Evolutionary conservation across 2,888 invertebrate species (phyloP).

Genomic region (Buathra laborator): DNA sequence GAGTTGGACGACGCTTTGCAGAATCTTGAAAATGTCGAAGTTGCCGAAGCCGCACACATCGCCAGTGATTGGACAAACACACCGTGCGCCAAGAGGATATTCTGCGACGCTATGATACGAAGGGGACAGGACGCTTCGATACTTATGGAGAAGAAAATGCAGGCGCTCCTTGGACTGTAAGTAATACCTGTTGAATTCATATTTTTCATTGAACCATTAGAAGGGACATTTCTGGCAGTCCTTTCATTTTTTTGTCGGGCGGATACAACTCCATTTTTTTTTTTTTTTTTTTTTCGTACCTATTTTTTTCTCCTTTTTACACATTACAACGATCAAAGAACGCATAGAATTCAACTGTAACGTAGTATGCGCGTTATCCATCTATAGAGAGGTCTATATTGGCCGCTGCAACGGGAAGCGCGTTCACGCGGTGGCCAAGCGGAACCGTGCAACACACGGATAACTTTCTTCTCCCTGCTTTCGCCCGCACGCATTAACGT

Average conservation of each 20-base stretch:
- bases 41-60: conserved; percentile 80
- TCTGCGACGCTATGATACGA: conserved; percentile 91
- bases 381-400: background rate
- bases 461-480: conserved; percentile 82
- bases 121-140: conserved; percentile 90
- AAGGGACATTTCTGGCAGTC: no score
- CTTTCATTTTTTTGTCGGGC: no score
- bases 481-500: conserved; percentile 80
- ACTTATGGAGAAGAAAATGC: conserved; percentile 94
- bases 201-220: background rate
- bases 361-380: conserved; percentile 4
- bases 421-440: conserved; percentile 55
- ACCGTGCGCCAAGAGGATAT: conserved; percentile 91
- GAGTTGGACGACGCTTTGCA: conserved; percentile 80
- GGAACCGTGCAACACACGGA: conserved; percentile 67
- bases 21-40: conserved; percentile 81
- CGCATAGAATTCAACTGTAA: background rate
- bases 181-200: conserved; percentile 81
- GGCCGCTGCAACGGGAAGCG: conserved; percentile 28
- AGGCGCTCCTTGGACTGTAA: conserved; percentile 90
- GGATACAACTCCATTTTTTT: no score
- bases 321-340: conserved; percentile 20
- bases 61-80: conserved; percentile 90
- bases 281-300: no score
- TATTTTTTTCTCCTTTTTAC: background rate